Evolutionary conservation across 2,113 vertebrate species (phyloP).

Genomic region (Cryptomyrus ogoouensis): DNA sequence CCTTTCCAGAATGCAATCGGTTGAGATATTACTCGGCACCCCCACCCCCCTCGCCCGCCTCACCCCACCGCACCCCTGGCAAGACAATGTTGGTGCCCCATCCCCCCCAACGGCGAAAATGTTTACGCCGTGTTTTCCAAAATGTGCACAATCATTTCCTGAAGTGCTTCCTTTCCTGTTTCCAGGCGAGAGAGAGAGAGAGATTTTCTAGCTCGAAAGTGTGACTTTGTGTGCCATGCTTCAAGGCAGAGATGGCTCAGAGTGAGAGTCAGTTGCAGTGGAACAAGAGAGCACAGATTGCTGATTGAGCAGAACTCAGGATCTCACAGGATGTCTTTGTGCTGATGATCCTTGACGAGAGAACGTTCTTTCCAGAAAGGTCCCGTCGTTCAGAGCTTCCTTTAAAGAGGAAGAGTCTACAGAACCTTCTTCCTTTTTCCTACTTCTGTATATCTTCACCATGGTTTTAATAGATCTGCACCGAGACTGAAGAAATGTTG

Average conservation of each 20-base stretch:
- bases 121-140: background rate
- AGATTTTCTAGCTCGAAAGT: constrained; percentile 17
- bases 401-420: constrained; percentile 20
- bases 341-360: constrained; percentile 30
- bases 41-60: background rate
- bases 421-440: constrained; percentile 21
- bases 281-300: constrained; percentile 21
- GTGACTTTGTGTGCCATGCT: background rate
- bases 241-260: background rate
- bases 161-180: constrained; percentile 4
- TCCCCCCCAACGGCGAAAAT: background rate
- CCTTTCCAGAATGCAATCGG: background rate
- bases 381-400: constrained; percentile 16
- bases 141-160: constrained; percentile 16
- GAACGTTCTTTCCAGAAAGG: background rate
- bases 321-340: constrained; percentile 23
- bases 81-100: background rate
- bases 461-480: background rate
- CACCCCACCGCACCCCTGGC: background rate
- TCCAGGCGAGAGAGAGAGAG: constrained; percentile 20
- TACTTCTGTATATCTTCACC: background rate
- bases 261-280: constrained; percentile 6
- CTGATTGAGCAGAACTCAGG: constrained; percentile 38
- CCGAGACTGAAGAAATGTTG: background rate
- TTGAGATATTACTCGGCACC: background rate